A percentile compares a stretch with the other conserved stretches of the same genome.
These are phyloP conservation scores for Crossaster papposus DNA, from an alignment of 53 echinoderm and acorn worm species.

Conservation along the genomic window DNA sequence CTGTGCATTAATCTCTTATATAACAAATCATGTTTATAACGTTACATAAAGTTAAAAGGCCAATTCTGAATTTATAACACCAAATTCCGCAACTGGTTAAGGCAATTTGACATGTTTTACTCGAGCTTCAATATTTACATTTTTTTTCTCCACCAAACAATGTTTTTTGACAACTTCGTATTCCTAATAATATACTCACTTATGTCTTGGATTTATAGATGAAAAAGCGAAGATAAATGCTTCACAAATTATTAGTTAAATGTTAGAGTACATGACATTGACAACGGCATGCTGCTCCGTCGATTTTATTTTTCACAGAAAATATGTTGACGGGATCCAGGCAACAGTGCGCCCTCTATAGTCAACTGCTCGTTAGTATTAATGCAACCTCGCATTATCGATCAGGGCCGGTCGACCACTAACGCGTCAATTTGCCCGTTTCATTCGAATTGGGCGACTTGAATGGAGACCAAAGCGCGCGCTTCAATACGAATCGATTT, in stretches of 20 bases:
- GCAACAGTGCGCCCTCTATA: conserved; percentile 61
- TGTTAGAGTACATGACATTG: background rate
- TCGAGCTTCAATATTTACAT: background rate
- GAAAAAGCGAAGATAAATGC: background rate
- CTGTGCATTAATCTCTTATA: no score
- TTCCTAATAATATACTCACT: background rate
- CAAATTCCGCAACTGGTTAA: no score
- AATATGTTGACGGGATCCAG: conserved; percentile 55
- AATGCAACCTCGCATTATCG: no score
- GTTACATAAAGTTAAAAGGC: no score
- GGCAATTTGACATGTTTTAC: no score
- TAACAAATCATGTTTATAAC: no score
- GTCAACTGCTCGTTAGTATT: background rate
- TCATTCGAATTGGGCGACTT: no score
- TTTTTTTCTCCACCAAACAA: background rate
- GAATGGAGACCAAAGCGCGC: no score
- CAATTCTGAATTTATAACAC: no score
- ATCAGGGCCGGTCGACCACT: no score
- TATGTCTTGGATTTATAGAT: background rate
- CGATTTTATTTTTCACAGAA: background rate
- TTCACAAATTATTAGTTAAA: background rate
- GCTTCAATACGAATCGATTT: no score
- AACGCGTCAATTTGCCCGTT: no score
- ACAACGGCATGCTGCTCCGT: background rate
- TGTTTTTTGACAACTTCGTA: background rate